These are phyloP conservation scores for Onthophagus sagittarius DNA, from an alignment of 2,888 invertebrate genomes.

Conservation along the genomic window DNA sequence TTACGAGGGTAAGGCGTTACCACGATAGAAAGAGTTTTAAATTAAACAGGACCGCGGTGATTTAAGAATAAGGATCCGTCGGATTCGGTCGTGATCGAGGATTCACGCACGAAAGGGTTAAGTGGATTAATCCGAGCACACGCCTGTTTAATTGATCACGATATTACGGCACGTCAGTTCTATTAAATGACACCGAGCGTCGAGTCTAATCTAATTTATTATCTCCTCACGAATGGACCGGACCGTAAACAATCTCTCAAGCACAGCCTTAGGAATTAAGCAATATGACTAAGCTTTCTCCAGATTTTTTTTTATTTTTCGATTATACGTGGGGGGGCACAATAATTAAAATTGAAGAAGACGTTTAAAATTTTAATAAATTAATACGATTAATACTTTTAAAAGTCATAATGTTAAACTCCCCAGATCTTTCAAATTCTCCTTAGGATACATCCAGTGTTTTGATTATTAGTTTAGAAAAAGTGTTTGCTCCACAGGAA, in stretches of 20 bases:
- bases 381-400: too few species aligned
- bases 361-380: not conserved
- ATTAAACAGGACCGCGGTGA: slow-evolving; percentile 25
- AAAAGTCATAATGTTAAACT: too few species aligned
- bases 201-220: slow-evolving; percentile 8
- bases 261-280: not conserved
- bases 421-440: too few species aligned
- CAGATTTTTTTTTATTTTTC: too few species aligned
- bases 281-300: slow-evolving; percentile 11
- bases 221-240: not conserved
- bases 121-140: slow-evolving; percentile 31
- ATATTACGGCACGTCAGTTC: slow-evolving; percentile 27
- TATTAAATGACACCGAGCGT: slow-evolving; percentile 18
- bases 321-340: not conserved
- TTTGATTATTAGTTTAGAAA: too few species aligned
- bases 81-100: slow-evolving; percentile 31
- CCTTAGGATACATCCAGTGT: too few species aligned
- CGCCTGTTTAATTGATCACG: slow-evolving; percentile 30
- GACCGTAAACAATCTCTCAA: slow-evolving; percentile 5
- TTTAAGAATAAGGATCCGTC: slow-evolving; percentile 32
- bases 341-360: not conserved
- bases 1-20: not conserved
- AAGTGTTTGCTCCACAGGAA: too few species aligned
- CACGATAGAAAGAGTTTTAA: not conserved
- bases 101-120: slow-evolving; percentile 32